A percentile compares a stretch with the other conserved stretches of the same genome.
These are phyloP conservation scores for Pangasius larnaudii DNA, from an alignment of 2,797 vertebrate species.

Conservation along the genomic window DNA sequence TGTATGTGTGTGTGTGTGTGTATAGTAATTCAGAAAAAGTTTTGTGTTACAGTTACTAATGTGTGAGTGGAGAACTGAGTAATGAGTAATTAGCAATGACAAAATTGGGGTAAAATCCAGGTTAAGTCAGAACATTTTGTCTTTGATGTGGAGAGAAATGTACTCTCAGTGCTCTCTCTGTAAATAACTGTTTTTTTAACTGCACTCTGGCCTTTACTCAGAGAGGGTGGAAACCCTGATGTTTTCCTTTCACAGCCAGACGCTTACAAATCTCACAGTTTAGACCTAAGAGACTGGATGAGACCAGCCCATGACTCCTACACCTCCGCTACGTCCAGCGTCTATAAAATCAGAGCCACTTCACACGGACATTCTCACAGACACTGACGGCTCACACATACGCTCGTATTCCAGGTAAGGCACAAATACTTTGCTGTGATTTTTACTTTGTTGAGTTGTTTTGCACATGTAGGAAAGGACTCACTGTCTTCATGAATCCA, in stretches of 20 bases:
- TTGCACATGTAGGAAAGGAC: background rate
- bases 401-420: background rate
- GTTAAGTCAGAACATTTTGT: background rate
- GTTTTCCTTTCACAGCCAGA: constrained; percentile 47
- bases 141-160: too few species aligned
- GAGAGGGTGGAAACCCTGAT: constrained; percentile 35
- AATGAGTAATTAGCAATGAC: background rate
- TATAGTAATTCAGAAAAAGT: too few species aligned
- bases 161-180: background rate
- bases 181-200: constrained; percentile 60
- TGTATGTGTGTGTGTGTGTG: too few species aligned
- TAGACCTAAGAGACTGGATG: constrained; percentile 56
- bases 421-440: background rate
- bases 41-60: too few species aligned
- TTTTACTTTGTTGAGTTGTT: background rate
- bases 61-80: background rate
- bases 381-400: background rate
- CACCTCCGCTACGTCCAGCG: constrained; percentile 35
- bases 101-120: background rate
- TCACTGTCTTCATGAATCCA: constrained; percentile 1
- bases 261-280: constrained; percentile 69
- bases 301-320: constrained; percentile 32
- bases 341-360: constrained; percentile 66
- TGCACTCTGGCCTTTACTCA: constrained; percentile 65
- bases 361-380: background rate